Conservation (phyloP, 2,797 vertebrate species). For the Megalops cyprinoides region DNA sequence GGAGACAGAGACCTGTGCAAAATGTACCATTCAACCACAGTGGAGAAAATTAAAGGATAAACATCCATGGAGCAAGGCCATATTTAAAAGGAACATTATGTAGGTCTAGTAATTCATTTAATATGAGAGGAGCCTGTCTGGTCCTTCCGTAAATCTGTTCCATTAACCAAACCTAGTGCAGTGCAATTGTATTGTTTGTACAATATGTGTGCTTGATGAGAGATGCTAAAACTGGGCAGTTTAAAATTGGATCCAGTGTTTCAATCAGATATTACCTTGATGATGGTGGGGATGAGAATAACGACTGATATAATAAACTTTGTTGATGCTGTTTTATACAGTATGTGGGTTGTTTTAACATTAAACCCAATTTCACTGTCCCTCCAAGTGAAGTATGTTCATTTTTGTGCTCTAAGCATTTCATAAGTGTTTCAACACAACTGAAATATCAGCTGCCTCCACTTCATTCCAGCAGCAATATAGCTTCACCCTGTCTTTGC, state of each 20-base stretch:
- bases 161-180: constrained; percentile 52
- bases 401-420: constrained; percentile 52
- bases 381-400: neutral
- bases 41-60: constrained; percentile 62
- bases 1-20: constrained; percentile 63
- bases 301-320: neutral
- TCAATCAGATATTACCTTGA: neutral
- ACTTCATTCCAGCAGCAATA: constrained; percentile 62
- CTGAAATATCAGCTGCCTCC: constrained; percentile 62
- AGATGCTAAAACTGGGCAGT: neutral
- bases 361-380: neutral
- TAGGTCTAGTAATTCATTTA: constrained; percentile 64
- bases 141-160: constrained; percentile 52
- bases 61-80: constrained; percentile 67
- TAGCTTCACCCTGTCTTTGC: constrained; percentile 68
- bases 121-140: constrained; percentile 47
- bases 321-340: neutral
- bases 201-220: neutral
- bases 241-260: neutral
- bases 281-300: neutral
- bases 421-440: constrained; percentile 69
- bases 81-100: constrained; percentile 62
- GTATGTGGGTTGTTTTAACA: neutral
- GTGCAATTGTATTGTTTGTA: neutral
- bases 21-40: constrained; percentile 64